These are phyloP conservation scores for Nipponia nippon DNA, from an alignment of 2,113 vertebrate species.

Conservation along the genomic window DNA sequence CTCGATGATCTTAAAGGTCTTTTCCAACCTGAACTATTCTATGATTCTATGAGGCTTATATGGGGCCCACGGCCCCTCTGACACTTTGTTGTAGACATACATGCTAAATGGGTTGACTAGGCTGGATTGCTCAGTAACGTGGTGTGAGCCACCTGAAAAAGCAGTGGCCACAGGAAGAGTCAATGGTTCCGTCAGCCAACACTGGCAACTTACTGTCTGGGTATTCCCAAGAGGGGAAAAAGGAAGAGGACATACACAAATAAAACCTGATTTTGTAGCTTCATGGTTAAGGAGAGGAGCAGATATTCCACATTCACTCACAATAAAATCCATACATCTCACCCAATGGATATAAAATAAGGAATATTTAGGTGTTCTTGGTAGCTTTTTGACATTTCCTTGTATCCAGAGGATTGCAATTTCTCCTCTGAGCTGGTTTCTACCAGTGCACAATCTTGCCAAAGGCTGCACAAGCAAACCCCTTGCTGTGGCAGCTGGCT, in stretches of 20 bases:
- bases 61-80: neutral
- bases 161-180: neutral
- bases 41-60: no score
- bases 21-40: no score
- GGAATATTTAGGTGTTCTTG: neutral
- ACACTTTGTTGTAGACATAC: rapidly evolving
- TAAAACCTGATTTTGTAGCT: neutral
- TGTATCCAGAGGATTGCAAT: neutral
- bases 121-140: neutral
- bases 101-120: neutral
- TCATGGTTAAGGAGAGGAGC: neutral
- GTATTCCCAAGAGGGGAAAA: neutral
- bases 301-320: neutral
- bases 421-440: neutral
- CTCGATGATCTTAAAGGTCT: no score
- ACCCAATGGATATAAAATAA: neutral
- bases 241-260: neutral
- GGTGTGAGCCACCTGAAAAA: neutral
- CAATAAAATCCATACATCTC: neutral
- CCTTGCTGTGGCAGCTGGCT: neutral
- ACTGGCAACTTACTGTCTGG: neutral
- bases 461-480: neutral
- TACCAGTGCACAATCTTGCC: neutral
- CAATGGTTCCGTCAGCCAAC: neutral
- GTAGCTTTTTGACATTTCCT: neutral